Conservation (phyloP, 2,797 vertebrate genomes). For the Amblyraja radiata region DNA sequence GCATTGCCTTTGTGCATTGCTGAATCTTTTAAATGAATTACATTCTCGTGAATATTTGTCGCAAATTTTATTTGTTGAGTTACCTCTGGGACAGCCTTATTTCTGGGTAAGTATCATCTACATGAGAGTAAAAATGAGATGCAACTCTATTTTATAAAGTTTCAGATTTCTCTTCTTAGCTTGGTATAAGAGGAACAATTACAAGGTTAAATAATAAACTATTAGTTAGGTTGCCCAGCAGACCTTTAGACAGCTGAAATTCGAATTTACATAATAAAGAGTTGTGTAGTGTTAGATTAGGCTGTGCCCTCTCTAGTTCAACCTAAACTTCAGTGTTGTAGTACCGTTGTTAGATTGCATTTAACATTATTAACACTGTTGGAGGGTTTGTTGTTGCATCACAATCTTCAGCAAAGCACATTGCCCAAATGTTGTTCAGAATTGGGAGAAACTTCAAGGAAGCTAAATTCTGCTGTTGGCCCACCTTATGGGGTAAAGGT, state of each 20-base stretch:
- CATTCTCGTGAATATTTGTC: background rate
- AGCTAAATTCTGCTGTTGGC: background rate
- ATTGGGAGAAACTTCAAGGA: background rate
- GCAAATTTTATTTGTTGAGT: background rate
- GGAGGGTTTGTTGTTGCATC: background rate
- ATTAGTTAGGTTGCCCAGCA: background rate
- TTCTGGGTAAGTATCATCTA: background rate
- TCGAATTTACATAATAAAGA: background rate
- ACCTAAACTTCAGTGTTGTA: background rate
- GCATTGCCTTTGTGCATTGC: background rate
- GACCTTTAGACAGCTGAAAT: background rate
- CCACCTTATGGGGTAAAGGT: background rate
- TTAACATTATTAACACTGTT: background rate
- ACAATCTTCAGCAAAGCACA: background rate
- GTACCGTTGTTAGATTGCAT: background rate
- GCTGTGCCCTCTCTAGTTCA: background rate
- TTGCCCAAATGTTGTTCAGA: background rate
- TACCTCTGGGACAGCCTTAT: background rate
- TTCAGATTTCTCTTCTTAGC: background rate
- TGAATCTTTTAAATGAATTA: background rate
- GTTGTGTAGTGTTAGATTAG: background rate
- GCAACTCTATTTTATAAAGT: background rate
- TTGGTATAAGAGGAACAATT: background rate
- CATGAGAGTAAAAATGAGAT: background rate
- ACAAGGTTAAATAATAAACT: background rate